These are phyloP conservation scores for Portevinia maculata DNA, from an alignment of 2,888 invertebrate genomes.

Conservation along the genomic window DNA sequence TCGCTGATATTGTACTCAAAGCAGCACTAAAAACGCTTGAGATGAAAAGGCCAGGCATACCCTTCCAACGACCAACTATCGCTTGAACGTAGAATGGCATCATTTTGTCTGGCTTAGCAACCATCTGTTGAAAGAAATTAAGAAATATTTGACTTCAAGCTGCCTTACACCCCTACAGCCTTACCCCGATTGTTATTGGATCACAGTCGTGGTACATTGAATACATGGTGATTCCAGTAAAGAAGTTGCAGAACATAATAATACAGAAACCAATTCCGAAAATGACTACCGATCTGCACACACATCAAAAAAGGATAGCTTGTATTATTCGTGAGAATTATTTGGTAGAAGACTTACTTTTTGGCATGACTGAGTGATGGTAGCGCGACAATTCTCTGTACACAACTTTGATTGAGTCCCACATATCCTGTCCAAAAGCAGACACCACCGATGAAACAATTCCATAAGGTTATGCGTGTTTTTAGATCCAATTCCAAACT, in stretches of 20 bases:
- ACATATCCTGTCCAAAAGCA: conserved; percentile 86
- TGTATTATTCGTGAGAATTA: neutral
- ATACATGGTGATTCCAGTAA: conserved; percentile 85
- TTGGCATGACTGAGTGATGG: conserved; percentile 85
- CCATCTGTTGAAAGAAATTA: conserved; percentile 81
- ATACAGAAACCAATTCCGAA: conserved; percentile 84
- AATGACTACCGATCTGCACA: conserved; percentile 84
- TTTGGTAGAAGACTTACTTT: conserved; percentile 78
- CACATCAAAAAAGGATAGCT: neutral
- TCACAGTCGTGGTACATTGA: conserved; percentile 86
- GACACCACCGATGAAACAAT: conserved; percentile 85
- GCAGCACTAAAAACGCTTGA: conserved; percentile 86
- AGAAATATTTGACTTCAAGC: conserved; percentile 74
- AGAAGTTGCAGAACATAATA: conserved; percentile 85
- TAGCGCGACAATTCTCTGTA: conserved; percentile 87
- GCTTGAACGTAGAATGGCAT: conserved; percentile 85
- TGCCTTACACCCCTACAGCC: neutral
- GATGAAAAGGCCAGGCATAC: conserved; percentile 86
- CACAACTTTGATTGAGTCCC: conserved; percentile 88
- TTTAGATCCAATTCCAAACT: conserved; percentile 78
- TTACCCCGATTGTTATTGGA: conserved; percentile 84
- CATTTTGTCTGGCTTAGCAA: conserved; percentile 83
- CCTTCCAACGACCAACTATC: conserved; percentile 83
- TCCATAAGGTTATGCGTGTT: conserved; percentile 87
- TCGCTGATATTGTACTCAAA: conserved; percentile 84